phyloP scores from a whole-genome alignment of 92 coral and sea anemone species.

The Zoanthus solanderi region DNA sequence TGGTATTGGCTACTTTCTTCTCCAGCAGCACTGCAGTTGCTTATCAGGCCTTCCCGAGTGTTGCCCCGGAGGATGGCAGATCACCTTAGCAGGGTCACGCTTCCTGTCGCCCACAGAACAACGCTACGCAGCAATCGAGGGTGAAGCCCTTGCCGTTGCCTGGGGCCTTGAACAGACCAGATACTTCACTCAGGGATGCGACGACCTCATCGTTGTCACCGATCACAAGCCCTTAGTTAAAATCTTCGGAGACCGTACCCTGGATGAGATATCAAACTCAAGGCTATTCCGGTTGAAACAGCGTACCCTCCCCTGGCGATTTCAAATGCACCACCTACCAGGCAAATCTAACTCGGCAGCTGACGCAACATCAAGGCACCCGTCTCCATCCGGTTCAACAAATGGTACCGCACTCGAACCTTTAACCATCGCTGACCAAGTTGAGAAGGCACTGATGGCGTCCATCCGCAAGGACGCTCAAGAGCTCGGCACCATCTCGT shows the following conservation, averaged over 20 bases:
- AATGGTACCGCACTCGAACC: no score
- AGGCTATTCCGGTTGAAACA: slow-evolving; percentile 26
- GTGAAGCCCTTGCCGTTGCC: slow-evolving; percentile 35
- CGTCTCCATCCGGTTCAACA: background rate
- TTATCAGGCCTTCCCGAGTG: slow-evolving; percentile 9
- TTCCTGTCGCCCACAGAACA: background rate
- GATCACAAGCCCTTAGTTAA: slow-evolving; percentile 48
- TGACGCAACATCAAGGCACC: background rate
- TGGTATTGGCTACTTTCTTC: slow-evolving; percentile 15
- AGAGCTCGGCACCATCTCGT: no score
- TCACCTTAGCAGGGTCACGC: slow-evolving; percentile 9
- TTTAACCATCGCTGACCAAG: no score
- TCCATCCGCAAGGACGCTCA: no score
- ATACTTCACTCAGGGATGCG: slow-evolving; percentile 50
- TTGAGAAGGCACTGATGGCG: no score
- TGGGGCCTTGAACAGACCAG: slow-evolving; percentile 48
- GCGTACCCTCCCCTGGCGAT: background rate
- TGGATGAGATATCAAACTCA: slow-evolving; percentile 27
- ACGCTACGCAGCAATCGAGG: background rate
- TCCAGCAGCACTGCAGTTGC: slow-evolving; percentile 28
- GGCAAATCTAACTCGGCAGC: background rate
- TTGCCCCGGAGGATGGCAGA: slow-evolving; percentile 3
- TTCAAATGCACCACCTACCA: background rate
- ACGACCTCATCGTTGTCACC: slow-evolving; percentile 38
- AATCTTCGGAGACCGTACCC: slow-evolving; percentile 41